Evolutionary conservation across 2,888 invertebrate genomes (phyloP), one percentile per base, ranked within the genome.

Genomic region (Rhingia campestris): DNA sequence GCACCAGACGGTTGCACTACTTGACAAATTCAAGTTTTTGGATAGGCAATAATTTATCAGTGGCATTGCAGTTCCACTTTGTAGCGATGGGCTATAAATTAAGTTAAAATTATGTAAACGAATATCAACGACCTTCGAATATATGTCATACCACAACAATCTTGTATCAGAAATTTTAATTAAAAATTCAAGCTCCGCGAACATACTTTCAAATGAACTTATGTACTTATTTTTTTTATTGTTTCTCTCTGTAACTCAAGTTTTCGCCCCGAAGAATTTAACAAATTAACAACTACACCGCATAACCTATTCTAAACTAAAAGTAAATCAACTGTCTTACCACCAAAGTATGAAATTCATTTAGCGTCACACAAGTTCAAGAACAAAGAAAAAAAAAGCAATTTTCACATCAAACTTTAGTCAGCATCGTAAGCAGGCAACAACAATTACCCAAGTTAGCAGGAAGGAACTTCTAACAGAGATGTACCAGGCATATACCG

Each of bases 311-410:
- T 59, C 12, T 9, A 49, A 49, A 4, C 9, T 9, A 3, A 32
- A 49, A 30, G 41, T 10, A 41, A 41, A 9, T 41, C 22, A 22
- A 22, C 39, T 3, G 10, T 3, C 6, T 47, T 4, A 33, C 33
- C 51, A 54, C 54, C 53, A 66, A 66, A 66, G 53, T 7, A n/a
- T 30, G 14, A 14, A 66, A 41, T 53, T 66, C 14, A 10, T 54
- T 43, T 66, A 43, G 4, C 66, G 53, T 54, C 54, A 22, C 39
- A 12, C 43, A 66, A 43, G 4, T 10, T 22, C 3, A 39, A 3
- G 10, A 39, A 39, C 39, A 33, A 54, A 54, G 10, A 41, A 9
- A 32, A 22, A 43, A 58, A 58, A 37, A 6, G 7, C 43, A 12
- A 9, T 12, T 14, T 49, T 6, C 30, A 32, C 63, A 35, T 49